These are phyloP conservation scores for Erebia ligea DNA, from an alignment of 2,888 invertebrate genomes.

Conservation along the genomic window DNA sequence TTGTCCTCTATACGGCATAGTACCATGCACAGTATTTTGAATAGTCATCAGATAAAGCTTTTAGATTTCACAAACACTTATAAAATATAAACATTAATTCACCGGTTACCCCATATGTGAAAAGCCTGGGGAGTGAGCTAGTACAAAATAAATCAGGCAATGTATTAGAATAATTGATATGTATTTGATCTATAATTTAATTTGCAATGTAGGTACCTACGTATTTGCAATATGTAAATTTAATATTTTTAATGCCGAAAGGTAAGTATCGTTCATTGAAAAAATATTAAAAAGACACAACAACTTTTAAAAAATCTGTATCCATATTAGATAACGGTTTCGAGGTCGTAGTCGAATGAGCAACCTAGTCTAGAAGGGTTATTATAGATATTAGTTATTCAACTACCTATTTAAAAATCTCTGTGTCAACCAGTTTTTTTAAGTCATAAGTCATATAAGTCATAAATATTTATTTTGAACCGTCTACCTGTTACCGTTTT, in stretches of 20 bases:
- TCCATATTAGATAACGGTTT: not conserved
- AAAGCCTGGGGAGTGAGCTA: not conserved
- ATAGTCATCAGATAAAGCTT: too few relatives aligned
- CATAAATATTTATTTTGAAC: too few relatives aligned
- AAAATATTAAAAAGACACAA: not conserved
- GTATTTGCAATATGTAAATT: not conserved
- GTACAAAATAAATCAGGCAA: not conserved
- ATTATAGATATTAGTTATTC: not conserved
- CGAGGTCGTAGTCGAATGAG: not conserved
- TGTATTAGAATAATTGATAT: not conserved
- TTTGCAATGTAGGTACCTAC: not conserved
- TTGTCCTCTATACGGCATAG: too few relatives aligned
- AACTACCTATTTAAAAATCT: not conserved
- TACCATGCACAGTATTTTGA: too few relatives aligned
- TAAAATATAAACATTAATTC: too few relatives aligned
- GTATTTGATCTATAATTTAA: not conserved
- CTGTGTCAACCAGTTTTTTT: not conserved
- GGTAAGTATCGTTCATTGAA: slow-evolving; percentile 2
- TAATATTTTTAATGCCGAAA: not conserved
- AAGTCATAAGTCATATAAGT: too few relatives aligned
- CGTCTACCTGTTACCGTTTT: too few relatives aligned
- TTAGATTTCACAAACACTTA: too few relatives aligned
- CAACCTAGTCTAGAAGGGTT: not conserved
- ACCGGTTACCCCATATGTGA: too few relatives aligned
- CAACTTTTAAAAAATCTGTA: not conserved